phyloP scores from a whole-genome alignment of 2,888 invertebrate genomes.

The Perizoma affinitatum region DNA sequence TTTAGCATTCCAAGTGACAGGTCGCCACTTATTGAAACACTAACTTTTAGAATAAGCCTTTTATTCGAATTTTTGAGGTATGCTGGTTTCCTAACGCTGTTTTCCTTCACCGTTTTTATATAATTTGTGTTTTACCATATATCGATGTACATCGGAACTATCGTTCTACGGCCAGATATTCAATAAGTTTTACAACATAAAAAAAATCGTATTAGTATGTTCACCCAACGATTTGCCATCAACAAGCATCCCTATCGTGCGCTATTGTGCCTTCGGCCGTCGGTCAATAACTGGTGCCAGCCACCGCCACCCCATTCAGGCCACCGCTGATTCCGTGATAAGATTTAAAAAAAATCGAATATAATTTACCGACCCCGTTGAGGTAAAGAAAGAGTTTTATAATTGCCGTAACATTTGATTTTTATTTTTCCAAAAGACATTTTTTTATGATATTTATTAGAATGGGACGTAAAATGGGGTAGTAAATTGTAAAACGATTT shows the following conservation, averaged over 20 bases:
- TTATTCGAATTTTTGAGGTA: too few species aligned
- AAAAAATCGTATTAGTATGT: neutral
- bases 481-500: conserved; percentile 16
- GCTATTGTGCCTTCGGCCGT: conserved; percentile 44
- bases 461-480: conserved; percentile 21
- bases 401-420: conserved; percentile 36
- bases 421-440: conserved; percentile 33
- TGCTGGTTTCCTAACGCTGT: too few species aligned
- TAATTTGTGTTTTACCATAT: too few species aligned
- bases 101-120: too few species aligned
- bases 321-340: conserved; percentile 64
- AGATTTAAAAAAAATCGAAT: conserved; percentile 62
- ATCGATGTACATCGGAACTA: neutral
- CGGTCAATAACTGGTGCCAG: conserved; percentile 76
- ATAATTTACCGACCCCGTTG: conserved; percentile 39
- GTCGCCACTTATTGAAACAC: too few species aligned
- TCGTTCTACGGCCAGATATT: neutral
- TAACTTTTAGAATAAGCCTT: too few species aligned
- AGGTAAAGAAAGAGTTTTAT: conserved; percentile 40
- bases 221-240: conserved; percentile 15
- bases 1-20: too few species aligned
- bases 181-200: neutral
- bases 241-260: conserved; percentile 19
- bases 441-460: conserved; percentile 18
- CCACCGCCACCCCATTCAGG: conserved; percentile 62